Evolutionary conservation across 2,113 vertebrate species (phyloP).

Genomic region (Romanogobio albipinnatus): DNA sequence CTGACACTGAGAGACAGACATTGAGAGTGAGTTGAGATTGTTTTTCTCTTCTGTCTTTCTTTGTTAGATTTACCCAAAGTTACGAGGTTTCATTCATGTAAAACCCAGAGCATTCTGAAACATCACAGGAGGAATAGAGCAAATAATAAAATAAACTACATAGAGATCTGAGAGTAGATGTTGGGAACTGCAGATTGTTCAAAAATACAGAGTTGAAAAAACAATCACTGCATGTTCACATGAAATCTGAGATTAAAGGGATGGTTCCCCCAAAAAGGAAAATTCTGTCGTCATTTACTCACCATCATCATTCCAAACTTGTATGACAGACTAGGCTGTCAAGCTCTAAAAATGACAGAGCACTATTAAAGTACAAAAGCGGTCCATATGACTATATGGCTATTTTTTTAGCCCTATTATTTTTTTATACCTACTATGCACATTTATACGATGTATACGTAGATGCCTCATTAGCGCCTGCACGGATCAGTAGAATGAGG

Average conservation of each 20-base stretch:
- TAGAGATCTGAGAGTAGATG: background rate
- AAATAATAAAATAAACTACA: background rate
- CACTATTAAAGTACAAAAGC: too few relatives aligned
- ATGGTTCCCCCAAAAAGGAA: background rate
- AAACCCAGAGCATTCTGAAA: background rate
- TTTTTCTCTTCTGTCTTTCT: background rate
- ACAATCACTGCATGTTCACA: background rate
- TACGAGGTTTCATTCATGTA: background rate
- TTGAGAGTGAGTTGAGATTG: background rate
- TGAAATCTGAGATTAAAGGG: background rate
- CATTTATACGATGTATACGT: too few relatives aligned
- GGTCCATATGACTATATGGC: too few relatives aligned
- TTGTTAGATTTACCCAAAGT: background rate
- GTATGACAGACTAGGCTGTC: too few relatives aligned
- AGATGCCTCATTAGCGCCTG: too few relatives aligned
- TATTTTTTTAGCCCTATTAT: too few relatives aligned
- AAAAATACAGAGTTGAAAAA: background rate
- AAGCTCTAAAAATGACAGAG: too few relatives aligned
- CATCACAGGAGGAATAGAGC: background rate
- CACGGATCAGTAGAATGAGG: too few relatives aligned
- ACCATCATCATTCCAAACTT: too few relatives aligned
- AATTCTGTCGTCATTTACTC: too few relatives aligned
- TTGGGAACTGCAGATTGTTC: background rate
- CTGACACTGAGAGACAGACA: background rate
- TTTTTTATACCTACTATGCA: too few relatives aligned